Base-by-base conservation (phyloP, 2,797 vertebrate genomes). In the Bradypodion ventrale region DNA sequence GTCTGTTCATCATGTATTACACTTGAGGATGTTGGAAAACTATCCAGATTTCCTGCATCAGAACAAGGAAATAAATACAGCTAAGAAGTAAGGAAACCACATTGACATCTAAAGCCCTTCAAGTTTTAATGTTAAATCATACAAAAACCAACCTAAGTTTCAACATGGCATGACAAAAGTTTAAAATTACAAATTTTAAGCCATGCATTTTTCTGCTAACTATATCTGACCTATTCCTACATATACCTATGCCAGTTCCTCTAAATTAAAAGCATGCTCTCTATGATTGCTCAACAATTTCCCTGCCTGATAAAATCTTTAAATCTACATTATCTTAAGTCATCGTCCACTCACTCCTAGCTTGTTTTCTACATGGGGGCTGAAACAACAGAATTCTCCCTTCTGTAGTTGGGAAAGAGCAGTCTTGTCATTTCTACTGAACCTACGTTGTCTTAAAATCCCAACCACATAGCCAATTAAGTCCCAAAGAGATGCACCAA, bases 1-100 rank as follows among this genome's bases (percentile, higher is more conserved):
- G 96, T 95, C 90, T 94, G 96, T 59, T 97, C 97, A 85, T 97
- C 98, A 86, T 96, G 97, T 93, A 94, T 95, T 93, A 98, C 96
- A 96, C 93, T 96, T 94, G 97, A 95, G 89, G 96, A 96, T 94
- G 96, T 94, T 94, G 96, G 95, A 93, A 90, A 95, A 96, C 94
- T 96, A 93, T 98, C 97, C 96, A 97, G 96, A 90, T 97, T 95
- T 96, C 96, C 98, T 99, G 91, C 5, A 94, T 93, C 78, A 0
- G 42, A 92, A 91, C 1, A 76, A 80, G 0, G 15, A 86, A 13
- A 85, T 80, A 90, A 9, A 78, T 29, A 4, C 56, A 35, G 75
- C 32, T 91, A n/a, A 85, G 16, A 23, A 82, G 65, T 19, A 40
- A 85, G 21, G 21, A 70, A 4, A 4, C 27, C 0, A 52, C 3